Conservation (phyloP, 2,797 vertebrate species). For the Sphaeramia orbicularis region DNA sequence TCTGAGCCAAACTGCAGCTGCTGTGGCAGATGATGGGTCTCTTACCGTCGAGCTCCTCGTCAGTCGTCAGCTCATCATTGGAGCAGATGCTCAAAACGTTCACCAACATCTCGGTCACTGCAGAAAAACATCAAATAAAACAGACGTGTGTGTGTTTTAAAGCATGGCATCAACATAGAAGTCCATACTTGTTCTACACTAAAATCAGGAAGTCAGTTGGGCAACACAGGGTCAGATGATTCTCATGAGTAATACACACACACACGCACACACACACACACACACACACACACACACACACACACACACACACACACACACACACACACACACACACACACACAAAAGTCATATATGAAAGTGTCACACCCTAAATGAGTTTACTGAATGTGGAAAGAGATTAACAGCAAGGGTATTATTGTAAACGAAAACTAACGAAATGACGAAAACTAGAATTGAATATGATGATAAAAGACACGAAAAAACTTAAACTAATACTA, state of each 20-base stretch:
- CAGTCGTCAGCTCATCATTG: slow-evolving; percentile 87
- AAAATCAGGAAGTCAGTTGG: not conserved
- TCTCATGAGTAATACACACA: no score
- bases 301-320: slow-evolving; percentile 1
- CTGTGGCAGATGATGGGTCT: not conserved
- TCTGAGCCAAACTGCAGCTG: not conserved
- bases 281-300: not conserved
- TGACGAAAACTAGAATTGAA: no score
- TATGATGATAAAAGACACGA: no score
- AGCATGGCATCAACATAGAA: not conserved
- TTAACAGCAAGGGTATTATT: slow-evolving; percentile 6
- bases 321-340: not conserved
- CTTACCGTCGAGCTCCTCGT: slow-evolving; percentile 88
- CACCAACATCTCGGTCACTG: slow-evolving; percentile 89
- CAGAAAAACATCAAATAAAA: not conserved
- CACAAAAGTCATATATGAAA: slow-evolving; percentile 5
- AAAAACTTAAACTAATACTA: no score
- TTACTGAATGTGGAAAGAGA: slow-evolving; percentile 31
- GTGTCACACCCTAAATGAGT: slow-evolving; percentile 38
- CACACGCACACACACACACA: not conserved
- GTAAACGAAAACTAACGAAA: no score
- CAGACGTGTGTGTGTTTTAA: not conserved
- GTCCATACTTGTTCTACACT: not conserved
- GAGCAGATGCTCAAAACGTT: slow-evolving; percentile 89
- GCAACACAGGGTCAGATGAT: not conserved